Base-by-base conservation (phyloP, 2,888 invertebrate species). In the Spodoptera picta region DNA sequence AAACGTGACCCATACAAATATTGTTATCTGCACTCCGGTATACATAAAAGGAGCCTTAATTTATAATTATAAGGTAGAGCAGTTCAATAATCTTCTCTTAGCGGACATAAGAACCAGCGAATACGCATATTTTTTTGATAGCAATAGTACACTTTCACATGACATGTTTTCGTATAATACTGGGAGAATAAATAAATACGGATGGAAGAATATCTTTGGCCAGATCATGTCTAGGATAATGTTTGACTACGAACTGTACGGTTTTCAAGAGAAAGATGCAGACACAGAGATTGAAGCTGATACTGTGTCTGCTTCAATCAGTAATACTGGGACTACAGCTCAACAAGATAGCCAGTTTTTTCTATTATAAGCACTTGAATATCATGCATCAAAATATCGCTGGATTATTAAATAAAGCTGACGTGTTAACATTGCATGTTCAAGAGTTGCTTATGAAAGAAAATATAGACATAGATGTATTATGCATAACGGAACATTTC, bases 371-470 rank as follows among this genome's bases (percentile, higher is more conserved):
- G 23, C 24, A 56, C 24, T 19, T 56, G 12, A 7, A 42, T 12
- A 46, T 56, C 11, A n/a, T 56, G 46, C 56, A 56, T 23, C 56
- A 56, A 24, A 56, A 56, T 23, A 42, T 56, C 3, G 47, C 56
- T 12, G 56, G 56, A 3, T 42, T 56, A 12, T 36, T 56, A 7
- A 48, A 48, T 10, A 56, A 56, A 48, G 42, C 56, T 1, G 48
- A 56, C 4, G 3, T 47, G 46, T n/a, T 56, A 12, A 6, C 42
- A 4, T 11, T 56, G 6, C 46, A 48, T 41, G 10, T 56, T 6
- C 41, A 56, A 48, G 48, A 56, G 24, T 24, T 56, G 43, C n/a
- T 3, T 3, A 24, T 27, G n/a, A 27, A 52, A 11, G 43, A 27
- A 52, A 12, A 43, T 10, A 43, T 24, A 2, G 43, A 42, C 23